Percentiles rank a stretch among this genome's conserved stretches.
Conservation (phyloP, 2,797 vertebrate genomes). For the Eutrigla gurnardus region DNA sequence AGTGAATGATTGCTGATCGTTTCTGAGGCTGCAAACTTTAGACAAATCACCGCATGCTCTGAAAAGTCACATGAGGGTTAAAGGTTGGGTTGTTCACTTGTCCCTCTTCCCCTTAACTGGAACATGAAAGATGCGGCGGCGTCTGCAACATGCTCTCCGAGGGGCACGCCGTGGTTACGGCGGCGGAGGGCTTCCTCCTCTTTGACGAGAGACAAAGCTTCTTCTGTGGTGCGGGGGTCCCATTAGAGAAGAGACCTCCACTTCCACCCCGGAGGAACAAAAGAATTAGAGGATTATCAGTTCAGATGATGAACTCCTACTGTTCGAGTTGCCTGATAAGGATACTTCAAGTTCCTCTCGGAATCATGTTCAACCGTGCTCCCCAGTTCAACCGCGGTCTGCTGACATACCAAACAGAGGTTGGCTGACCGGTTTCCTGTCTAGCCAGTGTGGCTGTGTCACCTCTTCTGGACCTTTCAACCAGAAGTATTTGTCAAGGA, state of each 20-base stretch:
- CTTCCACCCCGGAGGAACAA: constrained; percentile 68
- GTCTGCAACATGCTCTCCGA: constrained; percentile 69
- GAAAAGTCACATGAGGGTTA: constrained; percentile 70
- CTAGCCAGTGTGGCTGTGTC: constrained; percentile 48
- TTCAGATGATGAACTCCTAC: constrained; percentile 48
- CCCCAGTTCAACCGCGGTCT: constrained; percentile 34
- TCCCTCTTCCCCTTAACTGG: constrained; percentile 74
- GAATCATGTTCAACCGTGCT: constrained; percentile 44
- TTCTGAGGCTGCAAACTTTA: constrained; percentile 60
- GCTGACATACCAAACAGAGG: constrained; percentile 30
- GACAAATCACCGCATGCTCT: constrained; percentile 74
- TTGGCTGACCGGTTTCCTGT: constrained; percentile 63
- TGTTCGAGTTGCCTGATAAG: constrained; percentile 39
- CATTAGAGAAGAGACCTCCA: constrained; percentile 57
- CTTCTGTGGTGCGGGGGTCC: constrained; percentile 71
- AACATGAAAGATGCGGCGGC: constrained; percentile 84
- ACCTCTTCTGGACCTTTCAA: constrained; percentile 63
- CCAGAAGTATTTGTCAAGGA: constrained; percentile 68
- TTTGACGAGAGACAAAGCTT: constrained; percentile 82
- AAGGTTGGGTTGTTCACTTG: constrained; percentile 78
- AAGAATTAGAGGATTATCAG: constrained; percentile 64
- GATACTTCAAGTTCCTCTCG: constrained; percentile 8
- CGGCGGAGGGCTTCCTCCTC: constrained; percentile 76
- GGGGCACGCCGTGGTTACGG: constrained; percentile 63
- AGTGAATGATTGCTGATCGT: constrained; percentile 57